These are phyloP conservation scores for Lasioglossum baleicum DNA, from an alignment of 1,140 invertebrate species.

Conservation along the genomic window DNA sequence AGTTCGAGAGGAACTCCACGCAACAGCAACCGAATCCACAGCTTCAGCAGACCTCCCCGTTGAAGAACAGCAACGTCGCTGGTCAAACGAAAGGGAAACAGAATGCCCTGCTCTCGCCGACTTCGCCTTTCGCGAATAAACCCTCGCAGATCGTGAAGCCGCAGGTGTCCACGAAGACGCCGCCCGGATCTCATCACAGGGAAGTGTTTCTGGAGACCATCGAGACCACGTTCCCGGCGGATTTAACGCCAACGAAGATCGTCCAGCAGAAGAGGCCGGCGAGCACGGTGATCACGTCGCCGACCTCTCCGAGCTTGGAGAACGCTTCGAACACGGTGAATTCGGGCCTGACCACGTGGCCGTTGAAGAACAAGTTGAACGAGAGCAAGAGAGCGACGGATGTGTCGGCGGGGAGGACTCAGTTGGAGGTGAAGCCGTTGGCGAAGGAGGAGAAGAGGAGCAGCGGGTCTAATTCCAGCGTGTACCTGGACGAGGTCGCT, in stretches of 20 bases:
- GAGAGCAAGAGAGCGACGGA: constrained; percentile 59
- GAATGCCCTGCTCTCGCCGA: constrained; percentile 51
- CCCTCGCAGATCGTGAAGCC: constrained; percentile 83
- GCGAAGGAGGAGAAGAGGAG: constrained; percentile 73
- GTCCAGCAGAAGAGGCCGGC: constrained; percentile 66
- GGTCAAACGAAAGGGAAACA: constrained; percentile 51
- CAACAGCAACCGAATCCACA: constrained; percentile 56
- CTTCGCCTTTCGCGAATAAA: constrained; percentile 71
- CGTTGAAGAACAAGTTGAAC: constrained; percentile 83
- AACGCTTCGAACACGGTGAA: constrained; percentile 39
- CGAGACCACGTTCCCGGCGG: constrained; percentile 79
- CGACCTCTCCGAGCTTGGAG: constrained; percentile 19
- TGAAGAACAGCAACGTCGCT: constrained; percentile 35
- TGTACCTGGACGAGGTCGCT: constrained; percentile 83
- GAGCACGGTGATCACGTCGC: constrained; percentile 59
- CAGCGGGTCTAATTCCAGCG: constrained; percentile 54
- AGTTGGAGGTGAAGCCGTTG: constrained; percentile 37
- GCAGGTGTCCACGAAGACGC: constrained; percentile 80
- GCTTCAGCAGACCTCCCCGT: constrained; percentile 51
- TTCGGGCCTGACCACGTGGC: constrained; percentile 82
- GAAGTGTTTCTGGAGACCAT: constrained; percentile 81
- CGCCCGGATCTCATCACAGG: constrained; percentile 70
- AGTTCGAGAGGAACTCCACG: constrained; percentile 83
- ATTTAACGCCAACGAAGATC: constrained; percentile 71
- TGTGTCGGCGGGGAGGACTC: not conserved